Conservation (phyloP, 2,797 vertebrate genomes). For the Luscinia megarhynchos region DNA sequence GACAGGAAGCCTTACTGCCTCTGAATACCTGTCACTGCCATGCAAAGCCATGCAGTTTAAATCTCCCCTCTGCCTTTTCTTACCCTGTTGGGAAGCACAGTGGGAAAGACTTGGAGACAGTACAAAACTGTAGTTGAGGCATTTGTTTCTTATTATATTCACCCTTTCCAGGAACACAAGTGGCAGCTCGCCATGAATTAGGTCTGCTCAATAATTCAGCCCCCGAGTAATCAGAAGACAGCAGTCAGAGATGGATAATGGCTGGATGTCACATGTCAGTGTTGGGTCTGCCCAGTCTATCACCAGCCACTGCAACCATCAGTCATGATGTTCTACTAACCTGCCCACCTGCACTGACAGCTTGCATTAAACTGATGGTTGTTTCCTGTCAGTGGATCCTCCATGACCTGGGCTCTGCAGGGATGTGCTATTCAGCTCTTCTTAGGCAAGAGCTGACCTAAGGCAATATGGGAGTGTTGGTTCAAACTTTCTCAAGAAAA, state of each 20-base stretch:
- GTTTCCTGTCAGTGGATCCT: background rate
- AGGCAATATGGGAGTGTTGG: background rate
- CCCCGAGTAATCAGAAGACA: background rate
- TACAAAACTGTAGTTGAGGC: background rate
- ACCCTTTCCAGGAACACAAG: background rate
- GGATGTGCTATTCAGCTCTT: background rate
- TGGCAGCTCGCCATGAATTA: constrained; percentile 41
- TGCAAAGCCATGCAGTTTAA: background rate
- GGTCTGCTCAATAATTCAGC: constrained; percentile 31
- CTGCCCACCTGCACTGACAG: background rate
- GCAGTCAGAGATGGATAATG: background rate
- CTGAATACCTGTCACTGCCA: background rate
- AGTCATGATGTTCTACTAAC: background rate
- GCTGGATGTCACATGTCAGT: background rate
- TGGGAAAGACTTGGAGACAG: background rate
- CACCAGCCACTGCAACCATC: background rate
- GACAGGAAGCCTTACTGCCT: background rate
- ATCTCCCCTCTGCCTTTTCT: background rate
- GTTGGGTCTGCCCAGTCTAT: background rate
- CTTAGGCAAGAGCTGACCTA: background rate
- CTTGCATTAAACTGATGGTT: background rate
- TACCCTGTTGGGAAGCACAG: background rate
- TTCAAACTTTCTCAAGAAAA: background rate
- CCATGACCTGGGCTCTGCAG: background rate
- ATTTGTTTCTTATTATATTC: constrained; percentile 35